A percentile compares a stretch with the other conserved stretches of the same genome.
Conservation (phyloP, 2,113 vertebrate species). For the Mormoops blainvillei region DNA sequence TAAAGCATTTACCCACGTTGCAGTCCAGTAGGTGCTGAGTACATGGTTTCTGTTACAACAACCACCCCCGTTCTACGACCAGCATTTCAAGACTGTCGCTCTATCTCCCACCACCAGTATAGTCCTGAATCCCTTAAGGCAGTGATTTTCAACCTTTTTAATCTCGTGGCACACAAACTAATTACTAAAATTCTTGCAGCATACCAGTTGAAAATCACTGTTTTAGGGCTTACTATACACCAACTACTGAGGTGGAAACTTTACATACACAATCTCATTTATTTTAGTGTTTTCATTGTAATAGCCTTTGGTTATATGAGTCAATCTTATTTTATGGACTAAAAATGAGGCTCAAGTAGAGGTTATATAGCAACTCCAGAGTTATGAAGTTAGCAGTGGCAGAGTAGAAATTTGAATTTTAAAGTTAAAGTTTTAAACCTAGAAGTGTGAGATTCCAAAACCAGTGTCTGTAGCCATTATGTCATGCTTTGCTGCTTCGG, state of each 20-base stretch:
- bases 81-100: neutral
- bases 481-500: neutral
- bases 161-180: too few species aligned
- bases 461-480: neutral
- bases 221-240: neutral
- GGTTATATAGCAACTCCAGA: neutral
- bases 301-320: neutral
- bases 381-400: neutral
- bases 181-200: too few species aligned
- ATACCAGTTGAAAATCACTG: too few species aligned
- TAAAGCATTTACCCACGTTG: neutral
- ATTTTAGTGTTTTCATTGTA: neutral
- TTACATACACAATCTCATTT: neutral
- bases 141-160: neutral
- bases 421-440: neutral
- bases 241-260: neutral
- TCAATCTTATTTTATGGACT: conserved; percentile 21
- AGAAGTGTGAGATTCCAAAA: neutral
- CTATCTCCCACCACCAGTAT: neutral
- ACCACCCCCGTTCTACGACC: neutral
- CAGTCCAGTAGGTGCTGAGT: neutral
- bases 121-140: neutral
- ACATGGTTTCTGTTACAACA: neutral
- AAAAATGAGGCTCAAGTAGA: conserved; percentile 23
- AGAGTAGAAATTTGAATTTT: neutral